Percentiles rank a stretch among this genome's conserved stretches.
Evolutionary conservation across 2,113 vertebrate genomes (phyloP).

Genomic region (Stomatorhinus ivindoensis): DNA sequence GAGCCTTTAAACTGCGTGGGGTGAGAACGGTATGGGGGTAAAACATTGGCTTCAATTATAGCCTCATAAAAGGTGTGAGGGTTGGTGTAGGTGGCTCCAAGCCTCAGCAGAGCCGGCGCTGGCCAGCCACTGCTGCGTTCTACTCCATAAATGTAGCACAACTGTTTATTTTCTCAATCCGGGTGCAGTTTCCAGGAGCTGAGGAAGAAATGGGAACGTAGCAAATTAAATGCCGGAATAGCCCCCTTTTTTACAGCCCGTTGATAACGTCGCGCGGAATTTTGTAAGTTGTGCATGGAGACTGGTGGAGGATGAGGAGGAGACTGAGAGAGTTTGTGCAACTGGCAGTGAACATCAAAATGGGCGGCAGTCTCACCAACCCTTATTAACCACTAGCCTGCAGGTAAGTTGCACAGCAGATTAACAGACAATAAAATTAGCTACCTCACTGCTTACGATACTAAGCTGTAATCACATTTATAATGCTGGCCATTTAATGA

Average conservation of each 20-base stretch:
- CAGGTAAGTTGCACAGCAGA: neutral
- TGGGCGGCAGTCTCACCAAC: neutral
- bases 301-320: neutral
- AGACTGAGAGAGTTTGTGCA: neutral
- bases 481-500: neutral
- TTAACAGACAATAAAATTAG: conserved; percentile 2
- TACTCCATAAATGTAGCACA: neutral
- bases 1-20: neutral
- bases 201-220: neutral
- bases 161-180: neutral
- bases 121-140: neutral
- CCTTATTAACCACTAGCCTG: neutral
- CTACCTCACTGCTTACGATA: neutral
- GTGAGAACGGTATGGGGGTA: neutral
- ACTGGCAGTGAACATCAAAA: neutral
- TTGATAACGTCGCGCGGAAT: neutral
- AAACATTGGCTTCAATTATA: neutral
- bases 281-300: neutral
- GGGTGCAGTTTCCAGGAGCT: neutral
- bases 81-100: neutral
- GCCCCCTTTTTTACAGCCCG: neutral
- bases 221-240: neutral
- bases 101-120: neutral
- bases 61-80: neutral
- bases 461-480: neutral